Percentiles rank a stretch among this genome's conserved stretches.
phyloP scores from a whole-genome alignment of 2,113 vertebrate species.

The Clupea harengus region DNA sequence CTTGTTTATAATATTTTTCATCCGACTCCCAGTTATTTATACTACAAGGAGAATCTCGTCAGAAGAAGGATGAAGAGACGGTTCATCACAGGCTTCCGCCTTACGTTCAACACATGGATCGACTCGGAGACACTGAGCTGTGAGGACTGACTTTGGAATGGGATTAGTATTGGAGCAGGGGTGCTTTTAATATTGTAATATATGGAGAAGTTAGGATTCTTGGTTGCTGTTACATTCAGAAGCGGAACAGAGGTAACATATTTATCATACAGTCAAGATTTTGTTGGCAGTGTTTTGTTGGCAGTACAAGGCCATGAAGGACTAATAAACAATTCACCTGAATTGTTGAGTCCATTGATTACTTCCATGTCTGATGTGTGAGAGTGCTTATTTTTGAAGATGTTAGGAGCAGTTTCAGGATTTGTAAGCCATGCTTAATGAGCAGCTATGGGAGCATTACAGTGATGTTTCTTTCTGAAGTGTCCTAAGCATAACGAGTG shows the following conservation, averaged over 20 bases:
- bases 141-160: constrained; percentile 67
- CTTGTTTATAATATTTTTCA: neutral
- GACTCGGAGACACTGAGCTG: constrained; percentile 94
- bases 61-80: constrained; percentile 72
- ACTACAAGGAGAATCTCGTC: constrained; percentile 80
- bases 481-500: neutral
- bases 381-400: no score
- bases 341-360: neutral
- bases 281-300: neutral
- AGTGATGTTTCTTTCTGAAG: neutral
- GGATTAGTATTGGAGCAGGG: constrained; percentile 22
- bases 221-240: neutral
- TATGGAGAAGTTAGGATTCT: neutral
- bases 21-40: constrained; percentile 79
- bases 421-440: neutral
- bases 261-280: neutral
- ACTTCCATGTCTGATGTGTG: no score
- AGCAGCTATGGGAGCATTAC: neutral
- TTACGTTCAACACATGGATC: constrained; percentile 95
- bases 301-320: neutral
- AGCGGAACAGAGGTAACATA: neutral
- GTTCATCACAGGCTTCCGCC: constrained; percentile 87
- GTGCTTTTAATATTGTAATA: neutral
- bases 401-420: neutral
- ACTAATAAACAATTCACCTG: neutral